A percentile compares a stretch with the other conserved stretches of the same genome.
Evolutionary conservation across 2,888 invertebrate species (phyloP).

Genomic region (Chloroclystis v-ata): DNA sequence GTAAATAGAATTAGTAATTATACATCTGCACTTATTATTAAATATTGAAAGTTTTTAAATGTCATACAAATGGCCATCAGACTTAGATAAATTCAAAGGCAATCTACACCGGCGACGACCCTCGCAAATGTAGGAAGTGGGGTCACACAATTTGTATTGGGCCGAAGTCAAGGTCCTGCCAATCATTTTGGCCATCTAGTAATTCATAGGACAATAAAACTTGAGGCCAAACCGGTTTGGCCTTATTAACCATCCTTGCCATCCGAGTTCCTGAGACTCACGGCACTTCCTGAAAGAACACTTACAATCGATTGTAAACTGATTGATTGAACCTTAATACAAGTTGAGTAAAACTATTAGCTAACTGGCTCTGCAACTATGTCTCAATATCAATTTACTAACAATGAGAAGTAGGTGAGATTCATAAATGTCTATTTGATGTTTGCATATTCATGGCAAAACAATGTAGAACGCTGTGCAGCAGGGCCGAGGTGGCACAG

Average conservation of each 20-base stretch:
- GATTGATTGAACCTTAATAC: slow-evolving; percentile 6
- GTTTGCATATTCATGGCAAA: slow-evolving; percentile 67
- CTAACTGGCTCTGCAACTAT: slow-evolving; percentile 5
- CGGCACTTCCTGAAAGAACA: slow-evolving; percentile 27
- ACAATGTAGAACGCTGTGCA: slow-evolving; percentile 62
- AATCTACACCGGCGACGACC: slow-evolving; percentile 64
- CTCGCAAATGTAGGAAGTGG: slow-evolving; percentile 68
- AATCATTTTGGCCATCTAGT: slow-evolving; percentile 70
- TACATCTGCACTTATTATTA: neutral
- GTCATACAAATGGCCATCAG: slow-evolving; percentile 36
- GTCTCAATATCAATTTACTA: slow-evolving; percentile 14
- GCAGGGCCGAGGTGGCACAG: slow-evolving; percentile 71
- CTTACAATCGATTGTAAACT: slow-evolving; percentile 17
- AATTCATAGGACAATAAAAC: slow-evolving; percentile 68
- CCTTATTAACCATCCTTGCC: slow-evolving; percentile 44
- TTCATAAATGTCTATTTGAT: slow-evolving; percentile 29
- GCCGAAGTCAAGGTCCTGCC: slow-evolving; percentile 70
- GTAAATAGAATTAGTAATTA: slow-evolving; percentile 1
- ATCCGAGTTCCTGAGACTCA: slow-evolving; percentile 15
- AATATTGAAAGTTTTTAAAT: slow-evolving; percentile 2
- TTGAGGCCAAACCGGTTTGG: slow-evolving; percentile 55
- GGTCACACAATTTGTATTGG: slow-evolving; percentile 71
- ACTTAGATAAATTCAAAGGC: slow-evolving; percentile 48
- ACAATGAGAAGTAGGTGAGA: slow-evolving; percentile 20
- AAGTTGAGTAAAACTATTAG: neutral